These are phyloP conservation scores for Pomatostomus ruficeps DNA, from an alignment of 2,113 vertebrate genomes.

Conservation along the genomic window DNA sequence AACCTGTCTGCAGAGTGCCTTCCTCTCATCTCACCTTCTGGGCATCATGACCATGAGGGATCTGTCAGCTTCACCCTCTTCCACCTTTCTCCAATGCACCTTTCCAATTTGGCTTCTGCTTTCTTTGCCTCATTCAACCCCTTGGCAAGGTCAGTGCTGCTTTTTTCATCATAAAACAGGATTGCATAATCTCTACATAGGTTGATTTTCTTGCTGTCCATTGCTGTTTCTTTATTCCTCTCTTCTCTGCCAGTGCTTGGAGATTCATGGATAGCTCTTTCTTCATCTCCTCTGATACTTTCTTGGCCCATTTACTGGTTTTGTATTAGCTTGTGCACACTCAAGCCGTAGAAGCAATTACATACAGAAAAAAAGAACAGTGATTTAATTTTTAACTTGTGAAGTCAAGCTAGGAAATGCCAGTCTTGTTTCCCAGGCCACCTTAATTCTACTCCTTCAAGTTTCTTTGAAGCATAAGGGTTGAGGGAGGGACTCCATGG, in stretches of 20 bases:
- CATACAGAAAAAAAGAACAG: constrained; percentile 1
- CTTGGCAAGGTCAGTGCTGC: not conserved
- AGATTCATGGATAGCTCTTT: constrained; percentile 14
- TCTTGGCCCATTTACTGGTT: not conserved
- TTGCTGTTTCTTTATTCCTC: not conserved
- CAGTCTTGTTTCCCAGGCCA: not conserved
- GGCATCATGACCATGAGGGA: not conserved
- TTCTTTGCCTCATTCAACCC: not conserved
- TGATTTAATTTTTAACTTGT: not conserved
- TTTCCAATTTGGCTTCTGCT: constrained; percentile 5
- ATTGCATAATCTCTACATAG: not conserved
- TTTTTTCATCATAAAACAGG: not conserved
- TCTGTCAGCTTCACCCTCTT: not conserved
- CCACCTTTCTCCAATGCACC: not conserved
- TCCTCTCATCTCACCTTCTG: not conserved
- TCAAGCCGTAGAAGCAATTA: not conserved
- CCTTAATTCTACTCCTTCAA: not conserved
- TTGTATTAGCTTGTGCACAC: not conserved
- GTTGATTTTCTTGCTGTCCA: not conserved
- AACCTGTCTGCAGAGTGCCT: not conserved
- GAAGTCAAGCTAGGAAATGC: constrained; percentile 12
- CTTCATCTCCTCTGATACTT: not conserved
- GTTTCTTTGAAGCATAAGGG: not conserved
- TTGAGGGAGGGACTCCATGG: not conserved
- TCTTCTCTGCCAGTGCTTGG: not conserved